Evolutionary conservation across 1,140 invertebrate genomes (phyloP).

Genomic region (Caerostris darwini): DNA sequence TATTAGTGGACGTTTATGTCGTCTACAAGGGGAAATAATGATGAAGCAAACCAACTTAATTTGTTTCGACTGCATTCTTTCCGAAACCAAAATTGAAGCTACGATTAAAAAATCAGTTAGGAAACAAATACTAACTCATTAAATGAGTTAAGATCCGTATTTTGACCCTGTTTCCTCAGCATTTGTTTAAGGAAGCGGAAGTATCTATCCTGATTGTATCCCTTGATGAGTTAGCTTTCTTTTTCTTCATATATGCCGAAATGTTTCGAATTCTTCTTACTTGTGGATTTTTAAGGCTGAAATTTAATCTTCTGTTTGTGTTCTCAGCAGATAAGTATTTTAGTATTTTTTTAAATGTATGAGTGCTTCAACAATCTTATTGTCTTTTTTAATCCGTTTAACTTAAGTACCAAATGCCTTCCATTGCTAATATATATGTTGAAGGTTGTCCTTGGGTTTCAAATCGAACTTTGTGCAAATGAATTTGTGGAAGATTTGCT

Average conservation of each 20-base stretch:
- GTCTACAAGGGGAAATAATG: too few relatives aligned
- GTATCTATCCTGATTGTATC: neutral
- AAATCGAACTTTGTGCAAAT: neutral
- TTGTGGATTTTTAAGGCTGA: neutral
- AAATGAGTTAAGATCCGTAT: too few relatives aligned
- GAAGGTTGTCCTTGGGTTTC: neutral
- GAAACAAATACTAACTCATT: too few relatives aligned
- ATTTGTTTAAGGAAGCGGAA: constrained; percentile 28
- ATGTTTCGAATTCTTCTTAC: neutral
- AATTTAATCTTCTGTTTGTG: neutral
- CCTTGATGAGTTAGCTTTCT: neutral
- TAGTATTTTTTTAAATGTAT: neutral
- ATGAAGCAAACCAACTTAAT: too few relatives aligned
- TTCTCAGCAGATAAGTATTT: neutral
- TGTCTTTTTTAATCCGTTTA: neutral
- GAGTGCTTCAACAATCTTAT: neutral
- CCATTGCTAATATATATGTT: neutral
- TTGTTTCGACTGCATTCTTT: too few relatives aligned
- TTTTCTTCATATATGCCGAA: neutral
- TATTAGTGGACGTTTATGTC: too few relatives aligned
- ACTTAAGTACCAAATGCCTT: neutral
- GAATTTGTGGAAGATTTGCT: neutral
- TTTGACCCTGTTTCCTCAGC: neutral
- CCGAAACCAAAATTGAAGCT: neutral
- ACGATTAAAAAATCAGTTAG: too few relatives aligned